Percentiles rank a stretch among this genome's conserved stretches.
Conservation (phyloP, 2,113 vertebrate genomes). For the Eulacestoma nigropectus region DNA sequence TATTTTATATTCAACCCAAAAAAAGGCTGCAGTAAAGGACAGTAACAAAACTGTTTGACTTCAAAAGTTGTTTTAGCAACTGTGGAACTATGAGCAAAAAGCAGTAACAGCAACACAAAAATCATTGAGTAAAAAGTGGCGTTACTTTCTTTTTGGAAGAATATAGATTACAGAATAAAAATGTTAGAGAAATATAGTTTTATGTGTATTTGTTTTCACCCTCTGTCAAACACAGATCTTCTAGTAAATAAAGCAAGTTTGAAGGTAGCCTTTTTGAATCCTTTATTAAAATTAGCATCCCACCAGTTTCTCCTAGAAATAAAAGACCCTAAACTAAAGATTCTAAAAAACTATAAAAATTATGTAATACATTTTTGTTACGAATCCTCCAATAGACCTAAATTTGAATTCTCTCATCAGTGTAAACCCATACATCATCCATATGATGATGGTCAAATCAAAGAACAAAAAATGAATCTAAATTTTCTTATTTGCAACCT, state of each 20-base stretch:
- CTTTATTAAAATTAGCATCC: not conserved
- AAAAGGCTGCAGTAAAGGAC: not conserved
- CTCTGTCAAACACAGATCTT: not conserved
- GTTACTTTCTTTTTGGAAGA: not conserved
- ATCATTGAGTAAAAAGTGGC: not conserved
- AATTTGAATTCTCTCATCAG: not conserved
- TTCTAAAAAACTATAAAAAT: not conserved
- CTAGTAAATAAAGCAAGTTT: not conserved
- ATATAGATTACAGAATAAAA: not conserved
- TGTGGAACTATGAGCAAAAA: not conserved
- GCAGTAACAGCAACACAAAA: not conserved
- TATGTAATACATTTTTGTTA: not conserved
- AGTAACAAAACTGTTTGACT: not conserved
- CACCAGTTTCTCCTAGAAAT: not conserved
- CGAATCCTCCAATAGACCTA: not conserved
- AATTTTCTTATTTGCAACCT: not conserved
- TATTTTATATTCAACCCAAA: not conserved
- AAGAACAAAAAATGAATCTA: not conserved
- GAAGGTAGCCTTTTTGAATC: not conserved
- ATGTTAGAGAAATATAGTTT: not conserved
- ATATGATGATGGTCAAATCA: not conserved
- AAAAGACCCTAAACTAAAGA: not conserved
- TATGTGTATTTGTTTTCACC: not conserved
- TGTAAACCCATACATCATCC: fast-evolving
- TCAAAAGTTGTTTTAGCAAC: not conserved